Evolutionary conservation across 2,888 invertebrate genomes (phyloP).

Genomic region (Lithophane socia): DNA sequence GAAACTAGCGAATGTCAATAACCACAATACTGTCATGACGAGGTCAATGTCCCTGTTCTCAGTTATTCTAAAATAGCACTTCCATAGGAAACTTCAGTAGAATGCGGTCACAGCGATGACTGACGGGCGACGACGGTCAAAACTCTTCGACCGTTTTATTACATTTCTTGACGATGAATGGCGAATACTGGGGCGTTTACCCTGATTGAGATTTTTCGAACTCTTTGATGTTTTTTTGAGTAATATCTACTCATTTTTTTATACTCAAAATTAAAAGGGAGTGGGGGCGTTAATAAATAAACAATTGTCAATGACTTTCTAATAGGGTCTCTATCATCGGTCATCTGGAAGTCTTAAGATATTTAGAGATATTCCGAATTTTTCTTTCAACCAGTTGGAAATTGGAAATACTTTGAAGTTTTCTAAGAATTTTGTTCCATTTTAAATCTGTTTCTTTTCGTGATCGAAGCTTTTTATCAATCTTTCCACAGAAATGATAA

Average conservation of each 20-base stretch:
- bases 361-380: not conserved
- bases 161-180: slow-evolving; percentile 46
- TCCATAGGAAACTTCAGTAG: slow-evolving; percentile 64
- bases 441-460: not conserved
- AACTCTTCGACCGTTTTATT: slow-evolving; percentile 48
- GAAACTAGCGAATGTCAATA: slow-evolving; percentile 45
- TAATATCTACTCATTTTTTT: not conserved
- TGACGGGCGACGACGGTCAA: slow-evolving; percentile 57
- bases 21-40: slow-evolving; percentile 46
- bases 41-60: slow-evolving; percentile 74
- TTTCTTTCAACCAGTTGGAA: not conserved
- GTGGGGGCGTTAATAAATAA: not conserved
- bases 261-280: not conserved
- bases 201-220: slow-evolving; percentile 34
- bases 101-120: slow-evolving; percentile 70
- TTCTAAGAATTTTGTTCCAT: not conserved
- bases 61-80: slow-evolving; percentile 65
- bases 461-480: not conserved
- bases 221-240: slow-evolving; percentile 35
- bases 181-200: slow-evolving; percentile 27
- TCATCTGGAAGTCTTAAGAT: not conserved
- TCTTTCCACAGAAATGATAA: not conserved
- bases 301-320: not conserved
- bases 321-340: not conserved
- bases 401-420: not conserved